Evolutionary conservation across 2,113 vertebrate species (phyloP).

Genomic region (Macquaria australasica): DNA sequence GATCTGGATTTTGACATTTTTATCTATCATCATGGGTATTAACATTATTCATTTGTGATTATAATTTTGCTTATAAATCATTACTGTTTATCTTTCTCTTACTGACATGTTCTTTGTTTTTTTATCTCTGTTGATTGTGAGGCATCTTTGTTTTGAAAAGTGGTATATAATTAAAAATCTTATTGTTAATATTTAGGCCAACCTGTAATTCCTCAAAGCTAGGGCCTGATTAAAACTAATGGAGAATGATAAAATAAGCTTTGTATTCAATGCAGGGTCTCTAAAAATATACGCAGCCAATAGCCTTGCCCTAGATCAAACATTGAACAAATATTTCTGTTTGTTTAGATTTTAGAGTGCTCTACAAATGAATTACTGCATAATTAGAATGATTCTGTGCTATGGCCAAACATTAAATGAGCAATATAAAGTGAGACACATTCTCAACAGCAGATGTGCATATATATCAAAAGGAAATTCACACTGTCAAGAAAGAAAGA

Average conservation of each 20-base stretch:
- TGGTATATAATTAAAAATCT: not conserved
- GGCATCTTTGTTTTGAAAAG: slow-evolving; percentile 1
- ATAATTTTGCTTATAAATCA: not conserved
- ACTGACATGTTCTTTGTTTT: not conserved
- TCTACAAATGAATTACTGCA: slow-evolving; percentile 49
- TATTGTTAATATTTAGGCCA: not conserved
- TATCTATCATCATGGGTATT: not conserved
- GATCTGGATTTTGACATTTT: not conserved
- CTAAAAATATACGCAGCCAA: slow-evolving; percentile 12
- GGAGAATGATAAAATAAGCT: slow-evolving; percentile 17
- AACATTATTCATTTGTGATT: not conserved
- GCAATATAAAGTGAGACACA: slow-evolving; percentile 51
- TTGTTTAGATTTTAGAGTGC: slow-evolving; percentile 38
- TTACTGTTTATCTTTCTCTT: not conserved
- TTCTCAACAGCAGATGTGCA: slow-evolving; percentile 71
- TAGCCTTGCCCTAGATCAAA: slow-evolving; percentile 31
- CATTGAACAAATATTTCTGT: slow-evolving; percentile 14
- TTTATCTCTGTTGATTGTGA: not conserved
- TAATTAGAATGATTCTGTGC: slow-evolving; percentile 49
- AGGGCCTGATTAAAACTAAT: not conserved
- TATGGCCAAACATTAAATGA: slow-evolving; percentile 61
- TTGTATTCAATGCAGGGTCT: slow-evolving; percentile 26
- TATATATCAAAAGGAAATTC: slow-evolving; percentile 70
- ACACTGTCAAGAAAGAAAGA: slow-evolving; percentile 63
- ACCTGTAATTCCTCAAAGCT: not conserved